Conservation (phyloP, 1,140 invertebrate species). For the Drosophila ironensis region DNA sequence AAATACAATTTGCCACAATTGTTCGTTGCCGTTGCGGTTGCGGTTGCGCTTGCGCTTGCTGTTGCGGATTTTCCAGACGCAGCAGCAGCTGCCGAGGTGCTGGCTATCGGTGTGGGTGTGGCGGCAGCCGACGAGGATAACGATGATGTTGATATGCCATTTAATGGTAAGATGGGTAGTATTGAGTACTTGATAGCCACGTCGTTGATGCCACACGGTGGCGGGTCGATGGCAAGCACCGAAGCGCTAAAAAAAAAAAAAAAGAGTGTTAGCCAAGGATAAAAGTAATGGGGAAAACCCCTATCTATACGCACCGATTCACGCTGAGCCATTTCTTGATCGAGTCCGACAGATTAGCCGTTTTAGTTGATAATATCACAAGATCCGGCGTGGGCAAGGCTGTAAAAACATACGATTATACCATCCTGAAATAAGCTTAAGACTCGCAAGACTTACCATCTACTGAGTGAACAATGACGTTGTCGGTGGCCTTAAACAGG, state of each 20-base stretch:
- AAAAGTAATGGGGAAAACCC: background rate
- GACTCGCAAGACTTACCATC: conserved; percentile 45
- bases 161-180: conserved; percentile 88
- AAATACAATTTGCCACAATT: conserved; percentile 90
- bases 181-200: conserved; percentile 89
- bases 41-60: conserved; percentile 9
- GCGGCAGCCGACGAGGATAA: conserved; percentile 37
- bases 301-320: conserved; percentile 79
- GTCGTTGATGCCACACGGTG: conserved; percentile 86
- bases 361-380: conserved; percentile 79
- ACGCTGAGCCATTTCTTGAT: conserved; percentile 86
- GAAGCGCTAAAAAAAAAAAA: conserved; percentile 84
- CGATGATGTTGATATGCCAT: conserved; percentile 81
- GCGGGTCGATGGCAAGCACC: conserved; percentile 91
- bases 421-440: background rate
- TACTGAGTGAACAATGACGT: conserved; percentile 68
- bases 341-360: conserved; percentile 58
- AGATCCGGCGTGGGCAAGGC: conserved; percentile 78
- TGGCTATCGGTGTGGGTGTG: conserved; percentile 38
- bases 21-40: conserved; percentile 83
- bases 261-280: background rate
- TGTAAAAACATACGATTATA: background rate
- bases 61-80: background rate
- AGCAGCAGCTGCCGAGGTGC: conserved; percentile 45
- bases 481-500: conserved; percentile 78